Evolutionary conservation across 2,888 invertebrate species (phyloP).

Genomic region (Eupelmus urozonus): DNA sequence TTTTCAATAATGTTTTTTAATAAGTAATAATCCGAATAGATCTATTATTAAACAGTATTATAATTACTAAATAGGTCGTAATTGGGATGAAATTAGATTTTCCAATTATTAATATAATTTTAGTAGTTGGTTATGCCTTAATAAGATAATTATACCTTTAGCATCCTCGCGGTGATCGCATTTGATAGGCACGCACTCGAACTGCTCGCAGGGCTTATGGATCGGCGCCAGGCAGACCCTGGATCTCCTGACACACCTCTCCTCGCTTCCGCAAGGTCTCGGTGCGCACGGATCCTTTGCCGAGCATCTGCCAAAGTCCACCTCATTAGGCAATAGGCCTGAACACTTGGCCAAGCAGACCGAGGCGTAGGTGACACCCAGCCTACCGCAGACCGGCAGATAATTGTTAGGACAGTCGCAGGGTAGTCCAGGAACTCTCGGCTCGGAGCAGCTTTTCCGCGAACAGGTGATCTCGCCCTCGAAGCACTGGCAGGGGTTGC

Average conservation of each 20-base stretch:
- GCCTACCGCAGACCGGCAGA: slow-evolving; percentile 89
- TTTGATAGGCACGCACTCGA: slow-evolving; percentile 82
- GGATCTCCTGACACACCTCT: slow-evolving; percentile 85
- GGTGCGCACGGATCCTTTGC: slow-evolving; percentile 83
- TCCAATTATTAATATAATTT: too few relatives aligned
- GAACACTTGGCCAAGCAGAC: slow-evolving; percentile 92
- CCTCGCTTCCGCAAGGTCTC: slow-evolving; percentile 72
- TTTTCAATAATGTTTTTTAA: too few relatives aligned
- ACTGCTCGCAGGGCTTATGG: slow-evolving; percentile 88
- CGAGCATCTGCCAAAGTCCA: slow-evolving; percentile 86
- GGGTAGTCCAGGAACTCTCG: slow-evolving; percentile 80
- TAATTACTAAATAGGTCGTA: not conserved
- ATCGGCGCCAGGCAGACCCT: slow-evolving; percentile 89
- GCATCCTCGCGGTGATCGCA: slow-evolving; percentile 46
- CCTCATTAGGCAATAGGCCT: slow-evolving; percentile 86
- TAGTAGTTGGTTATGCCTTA: too few relatives aligned
- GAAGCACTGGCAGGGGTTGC: slow-evolving; percentile 92
- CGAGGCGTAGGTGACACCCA: slow-evolving; percentile 90
- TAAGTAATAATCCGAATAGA: too few relatives aligned
- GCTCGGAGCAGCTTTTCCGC: slow-evolving; percentile 77
- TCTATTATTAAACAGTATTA: too few relatives aligned
- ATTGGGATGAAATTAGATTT: slow-evolving; percentile 72
- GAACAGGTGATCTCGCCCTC: slow-evolving; percentile 90
- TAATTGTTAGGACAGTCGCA: slow-evolving; percentile 93
- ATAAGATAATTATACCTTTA: too few relatives aligned